These are phyloP conservation scores for Mechanitis mazaeus DNA, from an alignment of 2,888 invertebrate genomes.

Conservation along the genomic window DNA sequence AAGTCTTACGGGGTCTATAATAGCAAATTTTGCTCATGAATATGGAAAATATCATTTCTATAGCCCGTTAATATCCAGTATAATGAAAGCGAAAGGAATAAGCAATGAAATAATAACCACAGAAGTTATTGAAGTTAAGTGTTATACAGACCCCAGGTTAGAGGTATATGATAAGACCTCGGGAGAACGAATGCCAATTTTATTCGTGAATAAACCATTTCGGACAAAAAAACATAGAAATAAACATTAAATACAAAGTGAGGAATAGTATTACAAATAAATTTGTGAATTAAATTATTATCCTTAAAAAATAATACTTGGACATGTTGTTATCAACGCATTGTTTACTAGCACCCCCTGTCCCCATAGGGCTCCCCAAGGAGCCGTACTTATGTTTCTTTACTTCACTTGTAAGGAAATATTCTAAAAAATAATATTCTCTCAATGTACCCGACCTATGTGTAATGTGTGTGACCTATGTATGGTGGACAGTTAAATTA, in stretches of 20 bases:
- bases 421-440: too few species aligned
- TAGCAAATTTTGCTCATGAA: constrained; percentile 46
- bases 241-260: neutral
- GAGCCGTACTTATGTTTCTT: too few species aligned
- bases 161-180: constrained; percentile 43
- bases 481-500: too few species aligned
- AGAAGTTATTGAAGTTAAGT: constrained; percentile 48
- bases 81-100: constrained; percentile 51
- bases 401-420: too few species aligned
- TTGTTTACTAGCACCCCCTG: too few species aligned
- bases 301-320: too few species aligned
- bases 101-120: constrained; percentile 48
- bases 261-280: too few species aligned
- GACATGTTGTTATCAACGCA: too few species aligned
- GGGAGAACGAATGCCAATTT: constrained; percentile 29
- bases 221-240: constrained; percentile 10
- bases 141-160: constrained; percentile 46
- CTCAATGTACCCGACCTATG: too few species aligned
- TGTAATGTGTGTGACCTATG: too few species aligned
- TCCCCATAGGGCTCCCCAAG: too few species aligned
- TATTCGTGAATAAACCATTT: constrained; percentile 13
- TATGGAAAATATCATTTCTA: constrained; percentile 62
- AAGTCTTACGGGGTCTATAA: constrained; percentile 42
- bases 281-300: too few species aligned
- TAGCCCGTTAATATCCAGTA: constrained; percentile 45